phyloP scores from a whole-genome alignment of 2,113 vertebrate species.

The Sapajus apella region DNA sequence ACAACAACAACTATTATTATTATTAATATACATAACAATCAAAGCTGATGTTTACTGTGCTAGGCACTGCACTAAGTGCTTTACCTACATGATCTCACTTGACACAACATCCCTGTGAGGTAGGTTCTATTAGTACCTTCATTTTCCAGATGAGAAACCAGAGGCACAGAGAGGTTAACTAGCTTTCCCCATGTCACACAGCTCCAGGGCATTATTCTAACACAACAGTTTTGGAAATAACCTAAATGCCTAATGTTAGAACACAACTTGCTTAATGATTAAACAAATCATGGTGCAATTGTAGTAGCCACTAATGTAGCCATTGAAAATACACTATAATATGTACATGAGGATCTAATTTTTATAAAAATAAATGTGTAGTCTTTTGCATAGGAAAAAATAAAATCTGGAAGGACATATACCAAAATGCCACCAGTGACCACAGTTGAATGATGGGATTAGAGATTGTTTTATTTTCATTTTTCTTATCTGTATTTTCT shows the following conservation, averaged over 20 bases:
- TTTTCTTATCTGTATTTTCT: slow-evolving; percentile 47
- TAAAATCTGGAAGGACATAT: background rate
- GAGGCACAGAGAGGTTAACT: slow-evolving; percentile 43
- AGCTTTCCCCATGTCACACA: slow-evolving; percentile 14
- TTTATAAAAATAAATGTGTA: background rate
- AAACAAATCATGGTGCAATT: background rate
- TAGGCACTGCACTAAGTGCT: background rate
- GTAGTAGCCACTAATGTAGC: background rate
- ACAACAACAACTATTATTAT: background rate
- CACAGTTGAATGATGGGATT: background rate
- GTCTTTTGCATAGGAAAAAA: slow-evolving; percentile 3
- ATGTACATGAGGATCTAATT: background rate
- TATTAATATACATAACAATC: background rate
- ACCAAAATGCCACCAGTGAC: background rate
- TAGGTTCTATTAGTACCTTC: background rate
- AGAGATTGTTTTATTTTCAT: background rate
- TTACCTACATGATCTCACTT: background rate
- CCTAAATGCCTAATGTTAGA: background rate
- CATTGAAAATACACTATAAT: slow-evolving; percentile 9
- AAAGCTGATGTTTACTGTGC: background rate
- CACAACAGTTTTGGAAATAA: background rate
- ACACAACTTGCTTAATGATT: background rate
- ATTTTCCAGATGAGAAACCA: slow-evolving; percentile 29
- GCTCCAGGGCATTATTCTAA: background rate
- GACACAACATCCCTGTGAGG: background rate